These are phyloP conservation scores for Catostylus mosaicus DNA, from an alignment of 30 jellyfish, hydroid and myxozoan genomes.

Conservation along the genomic window DNA sequence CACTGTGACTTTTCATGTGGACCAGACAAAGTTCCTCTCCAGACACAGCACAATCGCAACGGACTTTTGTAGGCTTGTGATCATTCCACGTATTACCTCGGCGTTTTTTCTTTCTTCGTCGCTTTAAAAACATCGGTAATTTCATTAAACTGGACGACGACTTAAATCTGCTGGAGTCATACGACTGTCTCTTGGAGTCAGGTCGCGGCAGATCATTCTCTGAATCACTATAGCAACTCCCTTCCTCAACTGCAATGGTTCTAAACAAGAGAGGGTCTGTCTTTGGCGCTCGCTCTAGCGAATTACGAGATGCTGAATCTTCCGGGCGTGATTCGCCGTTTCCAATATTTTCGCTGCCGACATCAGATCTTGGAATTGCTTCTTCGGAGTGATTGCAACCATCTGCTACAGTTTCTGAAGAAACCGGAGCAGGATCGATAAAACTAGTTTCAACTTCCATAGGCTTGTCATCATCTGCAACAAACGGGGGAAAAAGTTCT, in stretches of 20 bases:
- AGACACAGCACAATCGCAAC: slow-evolving; percentile 60
- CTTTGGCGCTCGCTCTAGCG: background rate
- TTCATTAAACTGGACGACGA: background rate
- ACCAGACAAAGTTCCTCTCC: slow-evolving; percentile 58
- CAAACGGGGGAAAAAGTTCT: too few relatives aligned
- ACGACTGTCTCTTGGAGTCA: background rate
- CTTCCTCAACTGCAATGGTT: slow-evolving; percentile 15
- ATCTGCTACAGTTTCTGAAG: slow-evolving; percentile 1
- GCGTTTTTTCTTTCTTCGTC: slow-evolving; percentile 34
- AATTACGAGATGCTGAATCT: background rate
- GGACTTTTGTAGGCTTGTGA: slow-evolving; percentile 3
- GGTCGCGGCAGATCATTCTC: slow-evolving; percentile 21
- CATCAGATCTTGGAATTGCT: background rate
- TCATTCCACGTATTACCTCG: slow-evolving; percentile 55
- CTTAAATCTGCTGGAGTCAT: background rate
- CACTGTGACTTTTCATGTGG: slow-evolving; percentile 65
- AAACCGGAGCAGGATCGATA: slow-evolving; percentile 19
- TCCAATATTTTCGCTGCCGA: background rate
- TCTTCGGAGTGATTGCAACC: background rate
- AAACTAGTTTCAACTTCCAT: slow-evolving; percentile 25
- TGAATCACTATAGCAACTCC: slow-evolving; percentile 46
- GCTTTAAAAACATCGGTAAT: slow-evolving; percentile 41
- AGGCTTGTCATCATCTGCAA: background rate
- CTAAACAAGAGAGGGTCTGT: slow-evolving; percentile 19
- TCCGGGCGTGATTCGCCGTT: background rate